Percentiles rank a stretch among this genome's conserved stretches.
These are phyloP conservation scores for Archocentrus centrarchus DNA, from an alignment of 2,113 vertebrate genomes.

Conservation along the genomic window DNA sequence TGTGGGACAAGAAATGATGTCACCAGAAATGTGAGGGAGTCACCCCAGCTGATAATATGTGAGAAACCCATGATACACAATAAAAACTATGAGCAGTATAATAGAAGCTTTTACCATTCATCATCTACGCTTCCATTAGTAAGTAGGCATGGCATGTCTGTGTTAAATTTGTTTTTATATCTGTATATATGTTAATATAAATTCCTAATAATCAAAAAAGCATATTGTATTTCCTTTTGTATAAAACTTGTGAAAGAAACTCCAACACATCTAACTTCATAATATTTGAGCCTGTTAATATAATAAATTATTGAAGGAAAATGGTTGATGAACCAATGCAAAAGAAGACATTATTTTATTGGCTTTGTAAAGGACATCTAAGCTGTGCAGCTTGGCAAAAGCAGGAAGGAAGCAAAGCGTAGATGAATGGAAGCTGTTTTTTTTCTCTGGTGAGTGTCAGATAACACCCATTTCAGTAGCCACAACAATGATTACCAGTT, in stretches of 20 bases:
- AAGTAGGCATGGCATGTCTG: neutral
- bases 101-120: accelerated
- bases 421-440: constrained; percentile 6
- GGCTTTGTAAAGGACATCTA: neutral
- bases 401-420: constrained; percentile 29
- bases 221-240: neutral
- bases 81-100: neutral
- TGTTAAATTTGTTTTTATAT: neutral
- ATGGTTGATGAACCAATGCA: neutral
- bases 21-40: constrained; percentile 65
- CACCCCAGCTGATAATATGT: neutral
- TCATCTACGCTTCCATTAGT: neutral
- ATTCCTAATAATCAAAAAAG: neutral
- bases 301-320: neutral
- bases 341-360: neutral
- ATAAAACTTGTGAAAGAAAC: neutral
- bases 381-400: neutral
- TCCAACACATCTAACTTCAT: too few relatives aligned
- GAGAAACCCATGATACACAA: neutral
- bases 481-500: too few relatives aligned
- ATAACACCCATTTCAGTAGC: constrained; percentile 44
- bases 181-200: neutral
- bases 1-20: constrained; percentile 67
- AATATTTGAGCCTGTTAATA: neutral
- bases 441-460: constrained; percentile 26